Evolutionary conservation across 2,888 invertebrate genomes (phyloP), one percentile per base, ranked within the genome.

Genomic region (Euzetes globulus): DNA sequence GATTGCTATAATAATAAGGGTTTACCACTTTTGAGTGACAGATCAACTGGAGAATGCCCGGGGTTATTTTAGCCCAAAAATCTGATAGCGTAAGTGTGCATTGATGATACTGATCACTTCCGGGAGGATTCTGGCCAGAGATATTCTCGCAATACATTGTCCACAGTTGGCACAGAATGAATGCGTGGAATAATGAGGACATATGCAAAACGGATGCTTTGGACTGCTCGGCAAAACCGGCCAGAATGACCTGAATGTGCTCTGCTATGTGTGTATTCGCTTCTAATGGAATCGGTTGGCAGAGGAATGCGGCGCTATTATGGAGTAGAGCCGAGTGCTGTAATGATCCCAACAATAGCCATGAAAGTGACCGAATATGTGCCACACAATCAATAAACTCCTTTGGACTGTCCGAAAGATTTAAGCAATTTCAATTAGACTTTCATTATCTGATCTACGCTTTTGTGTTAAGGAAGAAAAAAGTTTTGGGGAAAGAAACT

Each of bases 21-120:
- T 88, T 86, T 80, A 94, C 92, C 83, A 92, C 88, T 87, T 92
- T 96, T 15, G 95, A 91, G 81, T 92, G 91, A 15, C 91, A 90
- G 50, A 98, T 89, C 75, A 99, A 86, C 82, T 97, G 94, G 77
- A 99, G 85, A 75, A 99, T 90, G 77, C 91, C 92, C 0, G 98
- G 98, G 52, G 98, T 97, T 7, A 99, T 91, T 84, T 97, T 92
- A 72, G 93, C 92, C 99, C 99, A 99, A 86, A 99, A 99, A 85
- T 98, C 97, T 79, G 96, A 89, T 73, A 98, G 86, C 78, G 94
- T 91, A 78, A 81, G 79, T 5, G 82, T 77, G 75, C 77, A 79
- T n/a, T 77, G 75, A 45, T 80, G 80, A 77, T 82, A 81, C 60
- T 81, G 81, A 72, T 84, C 84, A 75, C 81, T 82, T 75, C 81